A percentile compares a stretch with the other conserved stretches of the same genome.
These are phyloP conservation scores for Pachyseris speciosa DNA, from an alignment of 64 coral and sea anemone species.

Conservation along the genomic window DNA sequence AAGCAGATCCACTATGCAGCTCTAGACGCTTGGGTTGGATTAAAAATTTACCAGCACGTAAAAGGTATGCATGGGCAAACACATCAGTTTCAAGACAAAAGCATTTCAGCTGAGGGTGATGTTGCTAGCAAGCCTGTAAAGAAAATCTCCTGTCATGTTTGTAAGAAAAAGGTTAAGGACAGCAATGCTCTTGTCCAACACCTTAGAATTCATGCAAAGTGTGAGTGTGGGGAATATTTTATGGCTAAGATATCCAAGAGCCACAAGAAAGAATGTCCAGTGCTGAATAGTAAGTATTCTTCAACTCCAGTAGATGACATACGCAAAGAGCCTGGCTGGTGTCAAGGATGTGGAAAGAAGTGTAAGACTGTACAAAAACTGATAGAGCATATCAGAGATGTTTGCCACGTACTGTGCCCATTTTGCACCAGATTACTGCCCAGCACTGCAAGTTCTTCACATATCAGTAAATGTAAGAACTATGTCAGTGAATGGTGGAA, in stretches of 20 bases:
- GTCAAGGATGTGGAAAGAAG: conserved; percentile 18
- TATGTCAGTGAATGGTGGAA: not conserved
- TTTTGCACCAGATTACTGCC: conserved; percentile 8
- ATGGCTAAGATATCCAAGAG: conserved; percentile 32
- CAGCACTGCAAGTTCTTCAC: not conserved
- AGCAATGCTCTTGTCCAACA: conserved; percentile 23
- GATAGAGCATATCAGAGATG: conserved; percentile 31
- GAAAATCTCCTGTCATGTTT: conserved; percentile 38
- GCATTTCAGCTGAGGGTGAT: not conserved
- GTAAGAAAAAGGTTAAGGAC: conserved; percentile 60
- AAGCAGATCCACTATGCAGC: conserved; percentile 90
- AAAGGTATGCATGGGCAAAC: not conserved
- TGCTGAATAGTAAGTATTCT: too few relatives aligned
- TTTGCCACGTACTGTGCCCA: not conserved
- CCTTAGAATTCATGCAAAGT: conserved; percentile 40
- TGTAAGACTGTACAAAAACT: conserved; percentile 3
- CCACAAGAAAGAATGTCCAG: conserved; percentile 39
- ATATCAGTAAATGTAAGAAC: not conserved
- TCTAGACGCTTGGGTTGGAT: conserved; percentile 91
- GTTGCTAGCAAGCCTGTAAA: not conserved
- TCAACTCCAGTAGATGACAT: not conserved
- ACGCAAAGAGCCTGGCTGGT: not conserved
- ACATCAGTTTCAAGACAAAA: not conserved
- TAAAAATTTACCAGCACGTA: conserved; percentile 44
- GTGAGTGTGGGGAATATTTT: conserved; percentile 71